Conservation (phyloP, 2,888 invertebrate genomes). For the Nezara viridula region DNA sequence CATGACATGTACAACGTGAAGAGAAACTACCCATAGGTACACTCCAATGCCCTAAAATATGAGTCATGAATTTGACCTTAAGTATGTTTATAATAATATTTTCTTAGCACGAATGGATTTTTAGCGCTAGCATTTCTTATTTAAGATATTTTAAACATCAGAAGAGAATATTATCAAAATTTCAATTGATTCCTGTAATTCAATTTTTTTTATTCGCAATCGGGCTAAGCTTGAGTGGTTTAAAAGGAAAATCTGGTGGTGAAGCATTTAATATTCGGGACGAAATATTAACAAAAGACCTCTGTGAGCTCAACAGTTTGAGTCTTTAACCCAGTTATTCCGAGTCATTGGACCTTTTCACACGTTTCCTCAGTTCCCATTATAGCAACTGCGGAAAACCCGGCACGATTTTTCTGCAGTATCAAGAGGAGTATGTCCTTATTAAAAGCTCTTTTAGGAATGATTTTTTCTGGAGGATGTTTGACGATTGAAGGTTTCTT, state of each 20-base stretch:
- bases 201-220: not conserved
- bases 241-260: not conserved
- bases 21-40: too few species aligned
- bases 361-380: conserved; percentile 17
- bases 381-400: not conserved
- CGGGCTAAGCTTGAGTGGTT: not conserved
- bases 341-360: conserved; percentile 9
- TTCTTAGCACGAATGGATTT: too few species aligned
- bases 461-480: not conserved
- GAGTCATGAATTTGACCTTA: too few species aligned
- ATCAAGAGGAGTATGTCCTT: not conserved
- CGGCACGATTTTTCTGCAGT: not conserved
- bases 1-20: too few species aligned
- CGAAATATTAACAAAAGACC: conserved; percentile 37
- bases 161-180: too few species aligned
- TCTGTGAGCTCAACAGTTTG: conserved; percentile 46
- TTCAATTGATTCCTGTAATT: not conserved
- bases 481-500: too few species aligned
- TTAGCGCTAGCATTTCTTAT: too few species aligned
- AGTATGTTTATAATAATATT: too few species aligned
- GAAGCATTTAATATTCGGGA: conserved; percentile 24
- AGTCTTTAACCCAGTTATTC: conserved; percentile 55
- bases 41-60: too few species aligned
- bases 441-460: not conserved
- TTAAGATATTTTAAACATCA: too few species aligned